These are phyloP conservation scores for Cyanoramphus novaezelandiae DNA, from an alignment of 2,113 vertebrate species.

Conservation along the genomic window DNA sequence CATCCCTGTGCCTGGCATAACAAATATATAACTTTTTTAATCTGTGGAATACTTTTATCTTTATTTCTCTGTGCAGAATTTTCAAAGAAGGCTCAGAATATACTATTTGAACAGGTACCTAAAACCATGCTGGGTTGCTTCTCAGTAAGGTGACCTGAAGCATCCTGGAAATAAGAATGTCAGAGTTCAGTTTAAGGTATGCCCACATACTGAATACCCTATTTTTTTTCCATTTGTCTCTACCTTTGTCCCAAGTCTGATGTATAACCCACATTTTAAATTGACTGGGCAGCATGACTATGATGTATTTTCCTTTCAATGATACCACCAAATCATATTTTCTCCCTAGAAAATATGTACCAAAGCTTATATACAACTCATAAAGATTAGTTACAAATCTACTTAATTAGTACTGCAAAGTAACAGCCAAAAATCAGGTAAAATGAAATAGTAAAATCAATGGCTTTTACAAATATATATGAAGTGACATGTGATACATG, in stretches of 20 bases:
- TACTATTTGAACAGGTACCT: not conserved
- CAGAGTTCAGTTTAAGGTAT: not conserved
- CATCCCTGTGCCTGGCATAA: too few species aligned
- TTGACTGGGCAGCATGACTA: not conserved
- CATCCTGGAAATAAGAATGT: not conserved
- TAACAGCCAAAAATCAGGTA: not conserved
- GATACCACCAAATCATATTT: not conserved
- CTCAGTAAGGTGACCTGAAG: not conserved
- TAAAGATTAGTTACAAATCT: fast-evolving
- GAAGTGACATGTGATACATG: not conserved
- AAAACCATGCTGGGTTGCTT: not conserved
- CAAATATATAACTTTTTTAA: fast-evolving
- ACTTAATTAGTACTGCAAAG: not conserved
- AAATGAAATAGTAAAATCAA: not conserved
- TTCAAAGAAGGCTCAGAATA: not conserved
- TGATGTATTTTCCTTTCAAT: not conserved
- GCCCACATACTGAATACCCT: not conserved
- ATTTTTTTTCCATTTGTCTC: not conserved
- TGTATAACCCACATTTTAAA: not conserved
- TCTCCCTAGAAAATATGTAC: not conserved
- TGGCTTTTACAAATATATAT: not conserved
- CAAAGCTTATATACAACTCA: not conserved
- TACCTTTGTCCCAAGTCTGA: not conserved
- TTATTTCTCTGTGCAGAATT: not conserved
- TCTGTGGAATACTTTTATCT: not conserved